Percentiles rank a stretch among this genome's conserved stretches.
phyloP scores from a whole-genome alignment of 2,797 vertebrate species.

The Steatocranus sp. region DNA sequence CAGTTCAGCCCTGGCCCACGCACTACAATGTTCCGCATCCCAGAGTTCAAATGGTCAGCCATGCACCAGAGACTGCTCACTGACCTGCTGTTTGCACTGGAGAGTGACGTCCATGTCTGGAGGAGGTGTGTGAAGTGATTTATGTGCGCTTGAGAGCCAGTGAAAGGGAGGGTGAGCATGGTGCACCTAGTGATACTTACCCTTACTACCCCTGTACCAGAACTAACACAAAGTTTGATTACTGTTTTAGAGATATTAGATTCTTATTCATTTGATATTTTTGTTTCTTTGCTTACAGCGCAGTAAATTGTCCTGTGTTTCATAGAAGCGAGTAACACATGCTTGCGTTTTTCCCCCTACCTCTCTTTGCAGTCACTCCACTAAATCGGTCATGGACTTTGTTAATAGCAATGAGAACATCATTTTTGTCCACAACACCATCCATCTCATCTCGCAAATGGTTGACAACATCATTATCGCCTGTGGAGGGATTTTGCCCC shows the following conservation, averaged over 20 bases:
- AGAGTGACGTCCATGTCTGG: conserved; percentile 97
- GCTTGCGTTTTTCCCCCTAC: conserved; percentile 10
- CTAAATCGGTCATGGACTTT: conserved; percentile 98
- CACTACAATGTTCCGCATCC: conserved; percentile 98
- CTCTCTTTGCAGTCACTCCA: conserved; percentile 84
- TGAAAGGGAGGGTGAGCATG: neutral
- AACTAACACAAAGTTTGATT: neutral
- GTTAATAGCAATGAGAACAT: conserved; percentile 99
- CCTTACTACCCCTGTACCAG: neutral
- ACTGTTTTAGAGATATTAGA: neutral
- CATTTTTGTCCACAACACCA: conserved; percentile 99
- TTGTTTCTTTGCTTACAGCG: neutral
- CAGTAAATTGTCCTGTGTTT: neutral
- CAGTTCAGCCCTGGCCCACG: conserved; percentile 97
- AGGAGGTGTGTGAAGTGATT: conserved; percentile 81
- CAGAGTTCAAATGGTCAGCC: conserved; percentile 98
- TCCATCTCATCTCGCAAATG: conserved; percentile 99
- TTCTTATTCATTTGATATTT: neutral
- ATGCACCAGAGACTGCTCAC: conserved; percentile 97
- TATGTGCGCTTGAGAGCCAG: neutral
- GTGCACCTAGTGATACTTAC: neutral
- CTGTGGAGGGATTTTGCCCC: conserved; percentile 88
- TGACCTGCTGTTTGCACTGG: conserved; percentile 93
- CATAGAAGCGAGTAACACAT: neutral
- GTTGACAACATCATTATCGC: conserved; percentile 98